These are phyloP conservation scores for Tribolium freemani DNA, from an alignment of 2,888 invertebrate species.

Conservation along the genomic window DNA sequence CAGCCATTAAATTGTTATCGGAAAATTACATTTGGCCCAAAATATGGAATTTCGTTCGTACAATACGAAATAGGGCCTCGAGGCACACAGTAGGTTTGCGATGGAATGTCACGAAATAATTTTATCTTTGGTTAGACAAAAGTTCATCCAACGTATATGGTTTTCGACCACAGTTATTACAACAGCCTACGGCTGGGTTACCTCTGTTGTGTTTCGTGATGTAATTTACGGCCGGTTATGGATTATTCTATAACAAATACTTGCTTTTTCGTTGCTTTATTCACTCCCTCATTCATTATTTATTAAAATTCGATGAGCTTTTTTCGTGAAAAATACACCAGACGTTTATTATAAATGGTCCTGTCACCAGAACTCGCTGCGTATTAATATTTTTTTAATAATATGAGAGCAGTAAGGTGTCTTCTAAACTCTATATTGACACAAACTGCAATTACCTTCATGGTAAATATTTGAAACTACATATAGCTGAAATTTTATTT, in stretches of 20 bases:
- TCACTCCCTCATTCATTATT: slow-evolving; percentile 1
- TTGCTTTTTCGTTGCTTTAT: neutral
- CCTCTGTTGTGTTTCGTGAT: neutral
- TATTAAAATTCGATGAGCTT: slow-evolving; percentile 13
- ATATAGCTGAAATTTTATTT: neutral
- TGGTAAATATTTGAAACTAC: neutral
- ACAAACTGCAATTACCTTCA: neutral
- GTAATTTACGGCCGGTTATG: neutral
- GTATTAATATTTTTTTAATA: neutral
- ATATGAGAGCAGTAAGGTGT: neutral
- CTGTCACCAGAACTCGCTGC: slow-evolving; percentile 1
- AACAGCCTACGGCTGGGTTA: neutral
- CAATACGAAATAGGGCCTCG: neutral
- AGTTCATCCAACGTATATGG: neutral
- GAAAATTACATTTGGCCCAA: neutral
- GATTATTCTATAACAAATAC: neutral
- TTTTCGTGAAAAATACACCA: neutral
- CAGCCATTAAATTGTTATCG: neutral
- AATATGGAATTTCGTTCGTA: neutral
- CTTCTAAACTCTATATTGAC: neutral
- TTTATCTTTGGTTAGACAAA: neutral
- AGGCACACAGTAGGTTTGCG: neutral
- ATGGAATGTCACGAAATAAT: neutral
- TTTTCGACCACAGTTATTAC: neutral
- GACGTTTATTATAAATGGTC: slow-evolving; percentile 3